Base-by-base conservation (phyloP, 2,888 invertebrate genomes). In the Zhengitettix transpicula region DNA sequence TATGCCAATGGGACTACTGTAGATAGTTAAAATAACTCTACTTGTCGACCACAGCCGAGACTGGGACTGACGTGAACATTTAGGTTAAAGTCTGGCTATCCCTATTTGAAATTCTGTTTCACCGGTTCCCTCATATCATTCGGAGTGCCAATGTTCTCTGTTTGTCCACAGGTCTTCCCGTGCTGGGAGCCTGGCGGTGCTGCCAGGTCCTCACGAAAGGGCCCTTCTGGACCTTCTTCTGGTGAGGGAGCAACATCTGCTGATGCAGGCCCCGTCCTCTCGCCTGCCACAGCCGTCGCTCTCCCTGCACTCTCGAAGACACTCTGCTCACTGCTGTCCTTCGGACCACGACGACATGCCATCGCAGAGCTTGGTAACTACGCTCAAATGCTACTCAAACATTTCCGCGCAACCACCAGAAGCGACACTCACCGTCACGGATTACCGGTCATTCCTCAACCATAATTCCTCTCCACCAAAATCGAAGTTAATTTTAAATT, bases 141-240 rank as follows among this genome's bases (percentile, higher is more conserved):
- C n/a, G n/a, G n/a, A n/a, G n/a, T n/a, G n/a, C n/a, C n/a, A n/a
- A 47, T 47, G 14, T 47, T 3, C 8, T 15, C 15, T 15, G 15
- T 52, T 10, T 57, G 41, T 3, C 52, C 56, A 1, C 56, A 60
- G 58, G 15, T 42, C 42, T 12, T 60, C 58, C 16, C 59, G 62
- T 40, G 58, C 62, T 14, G 56, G 56, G 17, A 62, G 62, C 57
- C 54, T 62, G 51, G 62, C 62, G 55, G 55, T 60, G 58, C 53
- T 57, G 5, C 47, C 54, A 16, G 56, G 57, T 1, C 42, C 55
- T 16, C 42, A 52, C 41, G 62, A 62, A 51, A 51, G 60, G 28
- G 54, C 57, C 11, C 51, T 60, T n/a, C 42, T 62, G 52, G 60
- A 62, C 56, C 55, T 60, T 47, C 55, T 62, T 15, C 41, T 60